Base-by-base conservation (phyloP, 2,888 invertebrate species). In the Pegoplata infirma region DNA sequence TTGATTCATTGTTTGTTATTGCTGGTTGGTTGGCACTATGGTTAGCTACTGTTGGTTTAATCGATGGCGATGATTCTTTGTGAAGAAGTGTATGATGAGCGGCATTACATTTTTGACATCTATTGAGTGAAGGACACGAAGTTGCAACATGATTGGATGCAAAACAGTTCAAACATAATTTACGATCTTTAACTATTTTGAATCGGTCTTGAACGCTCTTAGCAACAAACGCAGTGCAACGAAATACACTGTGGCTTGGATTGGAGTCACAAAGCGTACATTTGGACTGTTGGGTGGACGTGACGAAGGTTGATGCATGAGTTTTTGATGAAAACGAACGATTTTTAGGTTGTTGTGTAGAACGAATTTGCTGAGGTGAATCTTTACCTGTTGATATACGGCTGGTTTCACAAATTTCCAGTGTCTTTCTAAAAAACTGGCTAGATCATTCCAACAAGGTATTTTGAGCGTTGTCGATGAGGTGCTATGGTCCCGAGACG, bases 21-120 rank as follows among this genome's bases (percentile, higher is more conserved):
- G 4, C 12, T 51, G 0, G 5, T n/a, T 14, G n/a, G 51, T 6
- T 14, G 12, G n/a, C 21, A 6, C 23, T 51, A 23, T 12, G 12
- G n/a, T 12, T n/a, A 4, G 3, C 40, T 25, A 16, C 21, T 53
- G 25, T 28, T 6, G 55, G 14, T 51, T n/a, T n/a, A n/a, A n/a
- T n/a, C n/a, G 51, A 21, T 16, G 16, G 14, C 6, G 8, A 1
- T n/a, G 19, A 17, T 1, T 68, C 58, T n/a, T 47, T 58, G 16
- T 68, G 68, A 16, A 69, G 51, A 14, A 69, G 17, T 0, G 51
- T 69, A 6, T 61, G 69, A 14, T 69, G 69, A 14, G 51, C 10
- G 8, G 51, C 25, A 5, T 14, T 53, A 14, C 51, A 59, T 14
- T 44, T 58, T 59, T 69, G 69, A 28, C 51, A 61, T 44, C n/a